Evolutionary conservation across 2,888 invertebrate species (phyloP).

Genomic region (Lobophora halterata): DNA sequence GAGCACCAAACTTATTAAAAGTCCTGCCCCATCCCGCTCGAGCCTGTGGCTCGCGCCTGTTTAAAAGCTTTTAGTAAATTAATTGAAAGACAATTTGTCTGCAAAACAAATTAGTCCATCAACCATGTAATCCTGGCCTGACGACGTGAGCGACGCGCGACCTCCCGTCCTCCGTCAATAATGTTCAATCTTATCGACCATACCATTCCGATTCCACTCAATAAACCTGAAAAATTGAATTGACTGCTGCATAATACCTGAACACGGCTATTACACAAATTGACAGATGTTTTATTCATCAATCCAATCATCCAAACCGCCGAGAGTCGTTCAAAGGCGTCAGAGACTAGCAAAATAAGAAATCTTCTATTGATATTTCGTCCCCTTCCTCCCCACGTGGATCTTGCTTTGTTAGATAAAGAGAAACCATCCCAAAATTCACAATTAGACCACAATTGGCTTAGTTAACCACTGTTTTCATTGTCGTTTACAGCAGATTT

Average conservation of each 20-base stretch:
- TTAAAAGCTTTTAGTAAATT: slow-evolving; percentile 18
- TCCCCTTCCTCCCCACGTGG: slow-evolving; percentile 34
- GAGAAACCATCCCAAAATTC: slow-evolving; percentile 39
- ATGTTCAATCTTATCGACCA: slow-evolving; percentile 18
- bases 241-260: slow-evolving; percentile 65
- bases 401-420: slow-evolving; percentile 30
- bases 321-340: slow-evolving; percentile 70
- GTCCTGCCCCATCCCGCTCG: too few species aligned
- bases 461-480: slow-evolving; percentile 67
- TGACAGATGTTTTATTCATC: slow-evolving; percentile 77
- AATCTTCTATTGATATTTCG: slow-evolving; percentile 39
- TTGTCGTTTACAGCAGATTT: slow-evolving; percentile 37
- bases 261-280: slow-evolving; percentile 68
- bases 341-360: slow-evolving; percentile 56
- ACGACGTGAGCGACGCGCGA: too few species aligned
- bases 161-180: slow-evolving; percentile 1
- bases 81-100: slow-evolving; percentile 16
- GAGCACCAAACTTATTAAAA: too few species aligned
- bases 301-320: slow-evolving; percentile 69
- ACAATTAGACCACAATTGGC: slow-evolving; percentile 62
- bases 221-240: slow-evolving; percentile 49
- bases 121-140: too few species aligned
- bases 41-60: not conserved
- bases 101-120: slow-evolving; percentile 9
- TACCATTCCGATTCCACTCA: slow-evolving; percentile 27